A percentile compares a stretch with the other conserved stretches of the same genome.
phyloP scores from a whole-genome alignment of 2,113 vertebrate species.

The Amphilophus citrinellus region DNA sequence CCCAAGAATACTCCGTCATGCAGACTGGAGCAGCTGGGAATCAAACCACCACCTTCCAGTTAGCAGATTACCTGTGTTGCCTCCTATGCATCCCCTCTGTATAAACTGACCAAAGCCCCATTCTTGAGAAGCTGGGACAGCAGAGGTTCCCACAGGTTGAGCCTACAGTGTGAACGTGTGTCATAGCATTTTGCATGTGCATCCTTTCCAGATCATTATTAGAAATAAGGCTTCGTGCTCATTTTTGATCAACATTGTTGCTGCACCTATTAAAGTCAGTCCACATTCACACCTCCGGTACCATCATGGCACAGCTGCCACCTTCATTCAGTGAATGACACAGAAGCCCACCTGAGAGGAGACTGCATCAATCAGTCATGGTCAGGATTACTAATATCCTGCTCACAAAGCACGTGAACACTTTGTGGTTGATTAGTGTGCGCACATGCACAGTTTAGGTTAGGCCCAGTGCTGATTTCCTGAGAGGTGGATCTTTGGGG shows the following conservation, averaged over 20 bases:
- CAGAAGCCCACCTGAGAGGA: background rate
- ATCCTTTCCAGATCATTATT: background rate
- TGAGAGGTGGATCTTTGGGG: background rate
- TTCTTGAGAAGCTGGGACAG: background rate
- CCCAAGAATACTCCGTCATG: no score
- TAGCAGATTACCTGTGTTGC: no score
- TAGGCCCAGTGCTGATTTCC: no score
- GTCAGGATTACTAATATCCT: background rate
- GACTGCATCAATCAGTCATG: background rate
- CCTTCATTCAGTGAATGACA: no score
- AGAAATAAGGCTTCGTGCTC: background rate
- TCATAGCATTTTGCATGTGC: background rate
- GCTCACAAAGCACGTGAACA: background rate
- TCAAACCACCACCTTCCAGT: no score
- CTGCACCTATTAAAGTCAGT: background rate
- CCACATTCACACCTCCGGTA: no score
- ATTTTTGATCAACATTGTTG: background rate
- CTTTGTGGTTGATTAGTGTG: background rate
- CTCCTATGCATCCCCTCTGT: background rate
- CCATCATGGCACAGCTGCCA: no score
- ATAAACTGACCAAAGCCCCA: no score
- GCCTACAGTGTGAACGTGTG: rapidly evolving
- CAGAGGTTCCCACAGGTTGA: background rate
- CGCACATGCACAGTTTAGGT: background rate
- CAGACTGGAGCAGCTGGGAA: no score